Evolutionary conservation across 2,888 invertebrate species (phyloP).

Genomic region (Brachyopa scutellaris): DNA sequence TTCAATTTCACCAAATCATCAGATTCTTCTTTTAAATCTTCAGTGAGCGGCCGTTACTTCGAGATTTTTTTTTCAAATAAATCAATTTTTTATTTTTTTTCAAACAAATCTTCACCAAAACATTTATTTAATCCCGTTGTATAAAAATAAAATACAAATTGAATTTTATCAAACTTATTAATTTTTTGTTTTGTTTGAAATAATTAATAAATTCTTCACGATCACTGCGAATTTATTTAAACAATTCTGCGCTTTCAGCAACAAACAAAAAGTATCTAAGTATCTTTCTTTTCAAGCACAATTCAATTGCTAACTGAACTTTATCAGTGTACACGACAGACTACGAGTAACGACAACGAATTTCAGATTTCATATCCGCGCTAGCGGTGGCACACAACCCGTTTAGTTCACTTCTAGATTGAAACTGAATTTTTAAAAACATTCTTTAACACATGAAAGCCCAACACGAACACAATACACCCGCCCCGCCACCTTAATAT

Average conservation of each 20-base stretch:
- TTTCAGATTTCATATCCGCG: constrained; percentile 58
- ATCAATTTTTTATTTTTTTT: neutral
- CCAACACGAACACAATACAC: constrained; percentile 32
- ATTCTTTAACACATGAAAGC: constrained; percentile 64
- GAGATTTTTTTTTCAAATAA: neutral
- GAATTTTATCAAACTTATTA: neutral
- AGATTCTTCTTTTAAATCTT: constrained; percentile 17
- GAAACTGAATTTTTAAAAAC: constrained; percentile 64
- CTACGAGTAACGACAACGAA: constrained; percentile 59
- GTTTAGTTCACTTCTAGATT: constrained; percentile 65
- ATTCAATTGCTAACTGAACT: constrained; percentile 48
- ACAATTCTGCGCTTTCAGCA: neutral
- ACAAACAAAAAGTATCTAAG: constrained; percentile 17
- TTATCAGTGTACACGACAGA: constrained; percentile 35
- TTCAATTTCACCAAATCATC: constrained; percentile 58
- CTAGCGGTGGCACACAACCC: constrained; percentile 54
- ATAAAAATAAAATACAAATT: too few species aligned
- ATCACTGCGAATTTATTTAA: constrained; percentile 2
- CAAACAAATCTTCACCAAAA: neutral
- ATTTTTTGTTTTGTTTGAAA: neutral
- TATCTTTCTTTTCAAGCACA: constrained; percentile 21
- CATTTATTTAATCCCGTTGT: too few species aligned
- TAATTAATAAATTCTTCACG: neutral
- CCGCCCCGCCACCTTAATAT: constrained; percentile 54
- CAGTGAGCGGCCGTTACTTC: constrained; percentile 21